phyloP scores from a whole-genome alignment of 2,113 vertebrate genomes.

The Camelus dromedarius region DNA sequence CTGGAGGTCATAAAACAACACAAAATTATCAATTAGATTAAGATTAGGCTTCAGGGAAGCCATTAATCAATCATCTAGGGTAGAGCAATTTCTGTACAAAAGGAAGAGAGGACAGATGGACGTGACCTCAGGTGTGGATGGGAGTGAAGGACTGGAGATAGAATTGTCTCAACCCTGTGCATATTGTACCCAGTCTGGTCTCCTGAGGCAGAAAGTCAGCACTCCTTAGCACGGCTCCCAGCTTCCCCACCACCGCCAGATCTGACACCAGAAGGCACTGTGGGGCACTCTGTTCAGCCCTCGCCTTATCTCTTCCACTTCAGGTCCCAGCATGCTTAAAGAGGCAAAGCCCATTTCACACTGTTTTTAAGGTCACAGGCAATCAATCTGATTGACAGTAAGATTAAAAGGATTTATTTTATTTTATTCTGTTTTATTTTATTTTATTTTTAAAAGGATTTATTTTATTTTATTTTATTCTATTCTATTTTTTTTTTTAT shows the following conservation, averaged over 20 bases:
- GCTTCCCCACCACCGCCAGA: neutral
- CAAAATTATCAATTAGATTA: neutral
- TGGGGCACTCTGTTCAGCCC: rapidly evolving
- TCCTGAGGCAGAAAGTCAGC: neutral
- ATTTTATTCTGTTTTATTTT: neutral
- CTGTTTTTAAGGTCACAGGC: neutral
- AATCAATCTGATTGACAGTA: neutral
- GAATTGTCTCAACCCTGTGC: neutral
- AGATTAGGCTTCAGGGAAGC: neutral
- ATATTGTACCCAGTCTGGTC: neutral
- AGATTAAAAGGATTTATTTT: neutral
- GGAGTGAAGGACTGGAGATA: neutral
- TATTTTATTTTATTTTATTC: too few relatives aligned
- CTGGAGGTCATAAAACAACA: neutral
- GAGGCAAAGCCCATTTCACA: neutral
- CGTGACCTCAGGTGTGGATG: neutral
- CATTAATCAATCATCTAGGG: neutral
- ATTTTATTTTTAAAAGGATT: neutral
- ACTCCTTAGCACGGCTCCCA: neutral
- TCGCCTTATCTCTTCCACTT: neutral
- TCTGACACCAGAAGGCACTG: neutral
- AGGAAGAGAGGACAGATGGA: neutral
- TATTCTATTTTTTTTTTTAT: neutral
- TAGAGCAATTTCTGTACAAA: neutral
- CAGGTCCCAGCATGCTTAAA: neutral